Percentiles rank a stretch among this genome's conserved stretches.
phyloP scores from a whole-genome alignment of 2,888 invertebrate genomes.

The Conchocele bisecta region DNA sequence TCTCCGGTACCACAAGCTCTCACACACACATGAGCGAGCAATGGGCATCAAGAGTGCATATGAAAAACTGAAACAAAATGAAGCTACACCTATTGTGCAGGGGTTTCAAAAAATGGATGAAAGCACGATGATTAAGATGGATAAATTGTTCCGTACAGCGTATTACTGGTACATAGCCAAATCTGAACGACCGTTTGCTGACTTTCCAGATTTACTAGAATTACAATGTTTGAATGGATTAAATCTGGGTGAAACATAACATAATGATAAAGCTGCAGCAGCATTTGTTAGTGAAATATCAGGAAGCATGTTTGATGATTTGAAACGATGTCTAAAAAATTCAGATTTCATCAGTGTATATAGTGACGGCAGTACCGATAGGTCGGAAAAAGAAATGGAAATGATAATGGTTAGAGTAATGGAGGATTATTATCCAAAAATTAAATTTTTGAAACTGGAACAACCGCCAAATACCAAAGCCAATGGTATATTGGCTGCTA shows the following conservation, averaged over 20 bases:
- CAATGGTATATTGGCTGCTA: conserved; percentile 31
- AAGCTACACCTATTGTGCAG: conserved; percentile 2
- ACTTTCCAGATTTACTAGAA: conserved; percentile 28
- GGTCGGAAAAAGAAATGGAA: conserved; percentile 41
- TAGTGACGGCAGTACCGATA: conserved; percentile 44
- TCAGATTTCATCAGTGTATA: conserved; percentile 38
- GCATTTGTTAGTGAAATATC: conserved; percentile 29
- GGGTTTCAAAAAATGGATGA: conserved; percentile 1
- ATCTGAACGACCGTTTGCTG: conserved; percentile 30
- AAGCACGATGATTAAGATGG: conserved; percentile 15
- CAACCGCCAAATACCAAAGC: conserved; percentile 43
- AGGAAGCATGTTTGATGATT: conserved; percentile 33
- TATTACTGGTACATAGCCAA: conserved; percentile 16
- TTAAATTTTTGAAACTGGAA: conserved; percentile 37
- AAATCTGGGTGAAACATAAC: conserved; percentile 20
- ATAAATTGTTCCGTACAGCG: conserved; percentile 23
- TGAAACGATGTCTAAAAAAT: conserved; percentile 24
- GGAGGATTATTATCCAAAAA: conserved; percentile 33
- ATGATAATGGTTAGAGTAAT: conserved; percentile 30
- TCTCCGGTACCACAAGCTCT: conserved; percentile 2
- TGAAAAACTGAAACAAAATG: background rate
- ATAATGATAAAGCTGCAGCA: conserved; percentile 26
- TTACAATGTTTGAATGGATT: conserved; percentile 26
- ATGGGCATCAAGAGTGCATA: background rate
- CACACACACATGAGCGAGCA: background rate